Percentiles rank a stretch among this genome's conserved stretches.
These are phyloP conservation scores for Mastacembelus armatus DNA, from an alignment of 2,797 vertebrate species.

Conservation along the genomic window DNA sequence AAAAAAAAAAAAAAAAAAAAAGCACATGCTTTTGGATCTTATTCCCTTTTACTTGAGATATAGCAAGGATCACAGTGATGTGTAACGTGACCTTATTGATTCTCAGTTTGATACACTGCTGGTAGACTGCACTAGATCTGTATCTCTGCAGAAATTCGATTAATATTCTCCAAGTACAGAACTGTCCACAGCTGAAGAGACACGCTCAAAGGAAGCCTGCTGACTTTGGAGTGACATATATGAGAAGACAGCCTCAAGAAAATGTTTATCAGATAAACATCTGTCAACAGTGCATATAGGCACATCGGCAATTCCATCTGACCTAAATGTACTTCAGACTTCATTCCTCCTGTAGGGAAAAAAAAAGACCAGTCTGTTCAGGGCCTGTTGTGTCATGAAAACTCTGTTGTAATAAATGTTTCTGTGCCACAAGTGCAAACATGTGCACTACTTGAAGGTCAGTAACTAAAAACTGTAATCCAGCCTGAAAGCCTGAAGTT, in stretches of 20 bases:
- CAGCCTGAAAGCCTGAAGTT: not conserved
- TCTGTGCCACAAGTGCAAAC: slow-evolving; percentile 1
- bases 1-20: too few species aligned
- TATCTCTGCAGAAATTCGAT: slow-evolving; percentile 48
- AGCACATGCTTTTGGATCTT: slow-evolving; percentile 32
- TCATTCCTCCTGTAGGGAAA: not conserved
- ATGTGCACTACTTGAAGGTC: slow-evolving; percentile 9
- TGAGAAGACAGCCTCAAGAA: slow-evolving; percentile 5
- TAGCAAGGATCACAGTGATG: slow-evolving; percentile 34
- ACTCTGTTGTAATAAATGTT: slow-evolving; percentile 5
- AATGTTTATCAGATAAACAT: slow-evolving; percentile 44
- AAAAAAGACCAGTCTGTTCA: not conserved
- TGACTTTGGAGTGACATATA: slow-evolving; percentile 19
- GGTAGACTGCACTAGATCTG: slow-evolving; percentile 43
- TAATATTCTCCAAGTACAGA: slow-evolving; percentile 56
- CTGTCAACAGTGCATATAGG: slow-evolving; percentile 10
- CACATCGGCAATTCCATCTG: slow-evolving; percentile 29
- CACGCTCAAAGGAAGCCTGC: slow-evolving; percentile 26
- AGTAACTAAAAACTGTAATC: slow-evolving; percentile 12
- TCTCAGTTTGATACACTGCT: slow-evolving; percentile 56
- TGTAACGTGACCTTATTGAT: slow-evolving; percentile 66
- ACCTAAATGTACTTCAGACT: slow-evolving; percentile 17
- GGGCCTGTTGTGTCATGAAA: not conserved
- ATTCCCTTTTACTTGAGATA: slow-evolving; percentile 45
- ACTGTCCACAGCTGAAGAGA: slow-evolving; percentile 29